Evolutionary conservation across 1,140 invertebrate species (phyloP), one percentile per base, ranked within the genome.

Genomic region (Luehdorfia chinensis): DNA sequence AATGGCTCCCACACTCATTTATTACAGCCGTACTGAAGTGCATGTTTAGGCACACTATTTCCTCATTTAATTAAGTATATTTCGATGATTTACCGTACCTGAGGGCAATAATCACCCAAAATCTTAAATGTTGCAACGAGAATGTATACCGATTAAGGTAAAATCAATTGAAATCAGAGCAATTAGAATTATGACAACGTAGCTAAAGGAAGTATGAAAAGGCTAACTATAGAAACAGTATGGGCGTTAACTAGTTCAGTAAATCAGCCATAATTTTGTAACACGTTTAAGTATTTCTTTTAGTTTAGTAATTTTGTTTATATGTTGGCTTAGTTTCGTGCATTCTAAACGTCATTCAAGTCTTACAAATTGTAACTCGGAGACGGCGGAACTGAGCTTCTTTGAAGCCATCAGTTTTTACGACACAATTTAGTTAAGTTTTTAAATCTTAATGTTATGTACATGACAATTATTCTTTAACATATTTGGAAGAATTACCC

Each of bases 131-230:
- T 14, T 14, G 11, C 11, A 39, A 13, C 36, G 25, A 39, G 36
- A 39, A 39, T 25, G 12, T 19, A 4, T 12, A 13, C 21, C 36
- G 36, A 25, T 39, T 25, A 25, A 39, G 36, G 36, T 39, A 25
- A 27, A 3, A 39, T n/a, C n/a, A n/a, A n/a, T 43, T 15, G 25
- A 30, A 43, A 43, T 43, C 15, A 28, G 39, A 43, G 39, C 25
- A 43, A 43, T 43, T 43, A 28, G 12, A 39, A 39, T 13, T 39
- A 39, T 14, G 23, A 32, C 30, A 32, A 23, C 23, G 23, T n/a
- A 2, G 6, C 23, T 27, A 27, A 2, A n/a, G 12, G 9, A n/a
- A 23, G 14, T 15, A 14, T 6, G 11, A 39, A 8, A 25, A 12
- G 18, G 9, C 7, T 7, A 23, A 7, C 23, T 12, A 15, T 25